Evolutionary conservation across 2,797 vertebrate genomes (phyloP).

Genomic region (Bucorvus abyssinicus): DNA sequence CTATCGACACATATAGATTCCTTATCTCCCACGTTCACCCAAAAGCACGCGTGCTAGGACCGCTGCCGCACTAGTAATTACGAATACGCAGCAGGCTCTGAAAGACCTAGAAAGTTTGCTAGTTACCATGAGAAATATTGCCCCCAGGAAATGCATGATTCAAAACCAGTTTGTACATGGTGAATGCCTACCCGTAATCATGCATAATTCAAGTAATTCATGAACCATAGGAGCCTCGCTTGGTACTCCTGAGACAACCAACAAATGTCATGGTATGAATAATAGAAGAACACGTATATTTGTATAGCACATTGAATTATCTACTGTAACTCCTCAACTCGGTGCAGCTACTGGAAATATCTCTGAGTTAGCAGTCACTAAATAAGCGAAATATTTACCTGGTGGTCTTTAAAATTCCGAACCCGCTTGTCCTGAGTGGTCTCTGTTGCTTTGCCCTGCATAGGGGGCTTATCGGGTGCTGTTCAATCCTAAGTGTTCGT

Average conservation of each 20-base stretch:
- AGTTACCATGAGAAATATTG: slow-evolving; percentile 39
- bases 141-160: slow-evolving; percentile 51
- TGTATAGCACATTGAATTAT: slow-evolving; percentile 45
- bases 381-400: slow-evolving; percentile 42
- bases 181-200: slow-evolving; percentile 49
- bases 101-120: slow-evolving; percentile 27
- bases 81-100: neutral
- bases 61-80: neutral
- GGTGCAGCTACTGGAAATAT: slow-evolving; percentile 33
- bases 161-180: slow-evolving; percentile 24
- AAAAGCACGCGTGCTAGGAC: neutral
- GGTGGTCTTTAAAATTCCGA: slow-evolving; percentile 25
- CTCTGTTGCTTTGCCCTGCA: neutral
- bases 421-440: neutral
- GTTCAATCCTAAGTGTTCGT: neutral
- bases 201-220: slow-evolving; percentile 68
- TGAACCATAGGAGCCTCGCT: slow-evolving; percentile 56
- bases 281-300: slow-evolving; percentile 65
- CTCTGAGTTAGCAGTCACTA: slow-evolving; percentile 9
- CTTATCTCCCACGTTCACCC: neutral
- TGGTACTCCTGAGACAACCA: slow-evolving; percentile 61
- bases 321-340: slow-evolving; percentile 35
- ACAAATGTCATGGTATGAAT: slow-evolving; percentile 74
- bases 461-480: neutral
- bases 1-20: neutral